Conservation (phyloP, 2,113 vertebrate species). For the Pyxicephalus adspersus region DNA sequence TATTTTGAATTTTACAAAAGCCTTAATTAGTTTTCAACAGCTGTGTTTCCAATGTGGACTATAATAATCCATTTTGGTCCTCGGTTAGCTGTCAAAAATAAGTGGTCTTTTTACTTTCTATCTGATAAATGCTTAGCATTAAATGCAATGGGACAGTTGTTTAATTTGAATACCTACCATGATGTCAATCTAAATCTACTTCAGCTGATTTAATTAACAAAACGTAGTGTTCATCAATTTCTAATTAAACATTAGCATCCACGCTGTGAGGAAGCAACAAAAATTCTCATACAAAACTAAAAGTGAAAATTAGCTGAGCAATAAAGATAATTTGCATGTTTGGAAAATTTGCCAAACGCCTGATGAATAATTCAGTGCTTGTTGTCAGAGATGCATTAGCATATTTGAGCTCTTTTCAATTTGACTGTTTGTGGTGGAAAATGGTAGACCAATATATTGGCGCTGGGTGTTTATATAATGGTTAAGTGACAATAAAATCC, state of each 20-base stretch:
- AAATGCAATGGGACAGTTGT: constrained; percentile 65
- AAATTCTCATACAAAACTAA: constrained; percentile 58
- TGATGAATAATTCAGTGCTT: constrained; percentile 68
- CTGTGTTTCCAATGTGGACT: constrained; percentile 35
- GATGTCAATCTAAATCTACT: constrained; percentile 66
- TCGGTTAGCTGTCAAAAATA: constrained; percentile 61
- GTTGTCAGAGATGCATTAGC: constrained; percentile 60
- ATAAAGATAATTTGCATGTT: constrained; percentile 63
- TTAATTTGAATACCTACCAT: constrained; percentile 64
- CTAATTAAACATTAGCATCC: constrained; percentile 64
- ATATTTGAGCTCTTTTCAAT: constrained; percentile 66
- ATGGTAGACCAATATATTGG: neutral
- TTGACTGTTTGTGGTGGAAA: constrained; percentile 56
- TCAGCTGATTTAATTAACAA: constrained; percentile 70
- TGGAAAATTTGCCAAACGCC: constrained; percentile 58
- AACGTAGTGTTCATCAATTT: constrained; percentile 66
- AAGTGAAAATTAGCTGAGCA: constrained; percentile 55
- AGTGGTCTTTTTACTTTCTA: constrained; percentile 61
- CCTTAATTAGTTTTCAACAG: constrained; percentile 49
- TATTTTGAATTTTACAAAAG: constrained; percentile 60
- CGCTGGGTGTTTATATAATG: neutral
- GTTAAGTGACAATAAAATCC: neutral
- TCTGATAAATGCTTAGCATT: constrained; percentile 63
- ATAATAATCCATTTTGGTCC: constrained; percentile 60
- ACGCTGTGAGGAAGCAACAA: constrained; percentile 42